Evolutionary conservation across 2,888 invertebrate species (phyloP).

Genomic region (Deroplatys truncata): DNA sequence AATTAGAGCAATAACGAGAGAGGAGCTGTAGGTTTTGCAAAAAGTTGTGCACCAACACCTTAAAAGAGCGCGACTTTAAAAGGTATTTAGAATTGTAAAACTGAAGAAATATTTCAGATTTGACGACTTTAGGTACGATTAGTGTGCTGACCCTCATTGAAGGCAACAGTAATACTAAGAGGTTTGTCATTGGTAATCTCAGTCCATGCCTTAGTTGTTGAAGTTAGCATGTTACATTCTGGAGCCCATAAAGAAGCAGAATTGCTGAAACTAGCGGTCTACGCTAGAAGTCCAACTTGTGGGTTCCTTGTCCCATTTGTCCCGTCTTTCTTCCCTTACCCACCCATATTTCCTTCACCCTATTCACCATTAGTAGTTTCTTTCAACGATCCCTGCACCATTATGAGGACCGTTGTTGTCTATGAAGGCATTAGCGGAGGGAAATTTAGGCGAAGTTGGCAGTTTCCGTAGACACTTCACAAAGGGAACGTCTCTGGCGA

Average conservation of each 20-base stretch:
- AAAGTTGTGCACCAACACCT: no score
- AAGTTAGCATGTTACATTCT: no score
- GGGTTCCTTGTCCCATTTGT: not conserved
- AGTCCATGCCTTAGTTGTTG: no score
- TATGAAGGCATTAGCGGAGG: not conserved
- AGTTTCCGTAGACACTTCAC: not conserved
- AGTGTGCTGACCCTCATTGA: no score
- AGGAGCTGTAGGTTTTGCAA: no score
- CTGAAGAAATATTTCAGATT: no score
- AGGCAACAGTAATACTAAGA: no score
- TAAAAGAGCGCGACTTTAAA: no score
- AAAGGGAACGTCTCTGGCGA: not conserved
- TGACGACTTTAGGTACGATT: no score
- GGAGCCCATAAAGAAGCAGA: not conserved
- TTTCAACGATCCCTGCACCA: not conserved
- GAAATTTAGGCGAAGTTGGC: not conserved
- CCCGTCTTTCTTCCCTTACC: not conserved
- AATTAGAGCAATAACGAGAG: no score
- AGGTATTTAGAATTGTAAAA: no score
- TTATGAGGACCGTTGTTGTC: not conserved
- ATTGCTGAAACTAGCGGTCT: not conserved
- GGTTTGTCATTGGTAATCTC: no score
- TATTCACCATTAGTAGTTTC: not conserved
- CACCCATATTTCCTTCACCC: not conserved
- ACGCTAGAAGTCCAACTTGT: not conserved